Conservation (phyloP, 2,797 vertebrate genomes). For the Neostethus bicornis region DNA sequence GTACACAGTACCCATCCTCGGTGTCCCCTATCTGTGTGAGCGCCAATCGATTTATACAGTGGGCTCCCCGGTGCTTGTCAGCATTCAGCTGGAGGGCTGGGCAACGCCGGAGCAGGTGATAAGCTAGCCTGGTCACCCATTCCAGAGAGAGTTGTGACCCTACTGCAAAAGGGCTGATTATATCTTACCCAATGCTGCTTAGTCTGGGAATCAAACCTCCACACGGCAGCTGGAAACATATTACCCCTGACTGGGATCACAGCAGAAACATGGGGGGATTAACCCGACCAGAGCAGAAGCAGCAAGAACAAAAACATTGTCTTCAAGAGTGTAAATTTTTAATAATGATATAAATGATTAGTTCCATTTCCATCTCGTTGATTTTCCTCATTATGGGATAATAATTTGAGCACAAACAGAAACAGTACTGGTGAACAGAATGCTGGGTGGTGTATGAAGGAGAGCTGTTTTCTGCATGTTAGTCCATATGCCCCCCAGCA, state of each 20-base stretch:
- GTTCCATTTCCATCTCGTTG: not conserved
- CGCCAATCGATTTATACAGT: conserved; percentile 74
- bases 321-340: not conserved
- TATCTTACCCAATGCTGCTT: conserved; percentile 41
- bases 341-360: not conserved
- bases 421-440: not conserved
- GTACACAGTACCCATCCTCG: conserved; percentile 65
- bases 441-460: conserved; percentile 67
- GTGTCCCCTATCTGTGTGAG: conserved; percentile 63
- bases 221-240: conserved; percentile 39
- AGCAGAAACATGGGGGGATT: conserved; percentile 18
- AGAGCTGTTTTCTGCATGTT: conserved; percentile 53
- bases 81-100: conserved; percentile 34
- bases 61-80: conserved; percentile 37
- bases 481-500: conserved; percentile 67
- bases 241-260: conserved; percentile 48
- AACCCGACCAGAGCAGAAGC: conserved; percentile 31
- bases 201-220: conserved; percentile 50
- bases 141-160: conserved; percentile 70
- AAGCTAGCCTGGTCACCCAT: conserved; percentile 60
- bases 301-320: not conserved
- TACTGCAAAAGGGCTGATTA: conserved; percentile 69
- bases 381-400: not conserved
- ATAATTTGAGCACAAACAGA: not conserved
- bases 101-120: conserved; percentile 62